Evolutionary conservation across 37 sponge, comb jelly and placozoan species (phyloP).

Genomic region (Geodia barretti): DNA sequence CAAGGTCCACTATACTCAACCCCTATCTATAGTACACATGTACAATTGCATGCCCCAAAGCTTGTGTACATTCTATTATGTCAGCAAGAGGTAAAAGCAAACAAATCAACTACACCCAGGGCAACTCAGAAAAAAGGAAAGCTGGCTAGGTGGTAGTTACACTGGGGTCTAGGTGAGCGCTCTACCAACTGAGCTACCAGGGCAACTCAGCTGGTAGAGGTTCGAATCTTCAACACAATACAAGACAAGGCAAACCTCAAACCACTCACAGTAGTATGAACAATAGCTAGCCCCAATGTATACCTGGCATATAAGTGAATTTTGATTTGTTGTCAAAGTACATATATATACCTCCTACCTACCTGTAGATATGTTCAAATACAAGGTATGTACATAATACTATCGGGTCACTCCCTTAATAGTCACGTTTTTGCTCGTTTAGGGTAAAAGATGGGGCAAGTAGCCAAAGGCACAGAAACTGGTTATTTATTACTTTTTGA

Average conservation of each 20-base stretch:
- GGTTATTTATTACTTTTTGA: not conserved
- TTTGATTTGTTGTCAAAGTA: too few relatives aligned
- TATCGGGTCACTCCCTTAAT: not conserved
- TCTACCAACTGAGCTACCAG: too few relatives aligned
- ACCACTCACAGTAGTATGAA: too few relatives aligned
- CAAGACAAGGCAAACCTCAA: not conserved
- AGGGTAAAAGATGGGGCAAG: constrained; percentile 20
- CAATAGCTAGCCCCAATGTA: not conserved
- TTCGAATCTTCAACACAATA: too few relatives aligned
- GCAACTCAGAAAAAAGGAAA: not conserved
- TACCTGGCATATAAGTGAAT: not conserved
- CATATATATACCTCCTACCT: not conserved
- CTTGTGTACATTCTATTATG: not conserved
- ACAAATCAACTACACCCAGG: not conserved
- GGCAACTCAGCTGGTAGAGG: too few relatives aligned
- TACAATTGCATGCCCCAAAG: not conserved
- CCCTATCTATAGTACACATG: not conserved
- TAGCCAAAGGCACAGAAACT: not conserved
- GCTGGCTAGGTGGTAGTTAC: too few relatives aligned
- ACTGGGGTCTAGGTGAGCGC: too few relatives aligned
- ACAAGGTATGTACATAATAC: constrained; percentile 11
- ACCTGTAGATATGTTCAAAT: not conserved
- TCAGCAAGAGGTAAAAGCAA: not conserved
- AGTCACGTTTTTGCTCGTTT: not conserved
- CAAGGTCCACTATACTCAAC: not conserved